Evolutionary conservation across 2,888 invertebrate species (phyloP).

Genomic region (Notodonta ziczac): DNA sequence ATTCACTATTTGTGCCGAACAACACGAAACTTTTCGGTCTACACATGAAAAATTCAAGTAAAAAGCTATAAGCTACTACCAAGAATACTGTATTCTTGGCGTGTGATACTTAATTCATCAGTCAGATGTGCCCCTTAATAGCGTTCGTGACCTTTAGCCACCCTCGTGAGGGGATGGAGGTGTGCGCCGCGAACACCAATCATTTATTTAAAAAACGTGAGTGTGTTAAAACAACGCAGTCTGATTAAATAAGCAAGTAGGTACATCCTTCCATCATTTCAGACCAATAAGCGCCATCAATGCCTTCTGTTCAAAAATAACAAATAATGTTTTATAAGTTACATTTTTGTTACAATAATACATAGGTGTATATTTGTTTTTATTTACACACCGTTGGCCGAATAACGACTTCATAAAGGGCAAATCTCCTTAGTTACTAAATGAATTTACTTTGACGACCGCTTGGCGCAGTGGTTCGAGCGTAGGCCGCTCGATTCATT

Average conservation of each 20-base stretch:
- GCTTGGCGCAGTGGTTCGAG: too few species aligned
- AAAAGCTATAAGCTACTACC: constrained; percentile 11
- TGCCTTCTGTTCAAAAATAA: too few species aligned
- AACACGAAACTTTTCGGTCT: neutral
- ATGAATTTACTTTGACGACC: too few species aligned
- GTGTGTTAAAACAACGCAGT: neutral
- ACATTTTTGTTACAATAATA: too few species aligned
- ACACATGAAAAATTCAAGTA: constrained; percentile 4
- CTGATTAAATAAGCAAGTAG: neutral
- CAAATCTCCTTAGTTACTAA: too few species aligned
- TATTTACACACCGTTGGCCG: too few species aligned
- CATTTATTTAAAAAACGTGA: neutral
- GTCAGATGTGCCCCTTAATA: constrained; percentile 42
- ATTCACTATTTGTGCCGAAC: neutral
- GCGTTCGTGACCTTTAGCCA: constrained; percentile 50
- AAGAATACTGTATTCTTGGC: constrained; percentile 18
- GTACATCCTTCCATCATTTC: neutral
- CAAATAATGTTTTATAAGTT: too few species aligned
- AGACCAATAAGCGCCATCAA: too few species aligned
- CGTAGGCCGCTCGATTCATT: too few species aligned
- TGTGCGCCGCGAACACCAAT: constrained; percentile 1
- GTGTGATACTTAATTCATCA: constrained; percentile 46
- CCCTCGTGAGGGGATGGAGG: constrained; percentile 8
- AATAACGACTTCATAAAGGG: too few species aligned
- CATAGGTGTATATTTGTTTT: too few species aligned